phyloP scores from a whole-genome alignment of 1,140 invertebrate genomes.

The Nautilus pompilius region DNA sequence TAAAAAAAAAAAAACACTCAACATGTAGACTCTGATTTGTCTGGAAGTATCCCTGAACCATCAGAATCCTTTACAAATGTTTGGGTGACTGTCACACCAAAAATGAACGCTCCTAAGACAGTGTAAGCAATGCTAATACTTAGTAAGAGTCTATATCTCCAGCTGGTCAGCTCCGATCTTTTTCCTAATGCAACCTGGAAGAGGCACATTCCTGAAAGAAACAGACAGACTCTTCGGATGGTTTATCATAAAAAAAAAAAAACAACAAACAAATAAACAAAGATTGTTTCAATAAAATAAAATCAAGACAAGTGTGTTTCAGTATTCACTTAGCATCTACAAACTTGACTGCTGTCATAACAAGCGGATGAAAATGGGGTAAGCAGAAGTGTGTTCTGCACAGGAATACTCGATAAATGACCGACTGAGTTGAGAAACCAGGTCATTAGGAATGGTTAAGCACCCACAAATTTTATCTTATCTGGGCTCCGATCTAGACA shows the following conservation, averaged over 20 bases:
- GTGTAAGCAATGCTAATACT: slow-evolving; percentile 55
- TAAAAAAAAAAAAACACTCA: no score
- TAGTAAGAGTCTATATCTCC: slow-evolving; percentile 16
- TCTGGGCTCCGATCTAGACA: no score
- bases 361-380: neutral
- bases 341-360: neutral
- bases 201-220: slow-evolving; percentile 61
- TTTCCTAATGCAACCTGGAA: slow-evolving; percentile 54
- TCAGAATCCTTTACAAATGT: slow-evolving; percentile 48
- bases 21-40: no score
- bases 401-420: no score
- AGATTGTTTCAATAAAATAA: neutral
- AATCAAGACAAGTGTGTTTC: neutral
- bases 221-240: neutral
- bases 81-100: slow-evolving; percentile 63
- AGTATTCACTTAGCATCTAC: neutral
- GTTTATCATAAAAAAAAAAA: neutral
- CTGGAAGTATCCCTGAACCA: no score
- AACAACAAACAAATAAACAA: neutral
- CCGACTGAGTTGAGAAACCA: no score
- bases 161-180: slow-evolving; percentile 12
- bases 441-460: no score
- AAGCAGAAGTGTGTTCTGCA: neutral
- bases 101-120: slow-evolving; percentile 63
- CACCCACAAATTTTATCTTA: no score